Percentiles rank a stretch among this genome's conserved stretches.
Conservation (phyloP, 2,797 vertebrate species). For the Schizopygopsis pylzovi region DNA sequence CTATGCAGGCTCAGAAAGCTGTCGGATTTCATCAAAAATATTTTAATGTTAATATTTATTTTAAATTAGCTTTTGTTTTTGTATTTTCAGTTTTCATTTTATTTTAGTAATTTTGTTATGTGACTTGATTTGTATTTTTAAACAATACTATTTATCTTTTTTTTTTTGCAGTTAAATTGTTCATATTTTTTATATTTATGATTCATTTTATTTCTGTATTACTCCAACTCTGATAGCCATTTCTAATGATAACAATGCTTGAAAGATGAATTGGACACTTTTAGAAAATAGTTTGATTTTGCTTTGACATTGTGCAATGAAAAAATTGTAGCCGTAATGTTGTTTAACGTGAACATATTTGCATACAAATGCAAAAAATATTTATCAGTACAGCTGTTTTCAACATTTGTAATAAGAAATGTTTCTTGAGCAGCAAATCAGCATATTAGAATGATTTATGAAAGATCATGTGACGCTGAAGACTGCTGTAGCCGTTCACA, state of each 20-base stretch:
- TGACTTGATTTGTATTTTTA: no score
- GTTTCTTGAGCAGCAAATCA: neutral
- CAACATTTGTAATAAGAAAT: neutral
- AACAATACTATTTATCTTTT: neutral
- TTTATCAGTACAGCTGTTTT: neutral
- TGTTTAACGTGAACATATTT: neutral
- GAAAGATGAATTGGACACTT: neutral
- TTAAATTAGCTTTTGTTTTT: neutral
- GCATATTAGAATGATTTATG: neutral
- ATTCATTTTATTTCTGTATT: neutral
- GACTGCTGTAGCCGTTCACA: neutral
- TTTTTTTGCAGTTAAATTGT: neutral
- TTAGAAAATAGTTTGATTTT: neutral
- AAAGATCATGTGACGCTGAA: neutral
- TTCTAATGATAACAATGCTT: neutral
- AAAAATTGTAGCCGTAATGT: neutral
- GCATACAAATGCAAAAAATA: neutral
- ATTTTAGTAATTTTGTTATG: neutral
- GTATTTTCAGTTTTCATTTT: neutral
- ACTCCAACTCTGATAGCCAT: neutral
- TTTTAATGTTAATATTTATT: neutral
- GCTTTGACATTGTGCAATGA: neutral
- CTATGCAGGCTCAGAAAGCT: no score
- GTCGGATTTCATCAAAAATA: no score
- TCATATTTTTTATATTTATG: neutral